Evolutionary conservation across 2,888 invertebrate species (phyloP).

Genomic region (Tetragonula carbonaria): DNA sequence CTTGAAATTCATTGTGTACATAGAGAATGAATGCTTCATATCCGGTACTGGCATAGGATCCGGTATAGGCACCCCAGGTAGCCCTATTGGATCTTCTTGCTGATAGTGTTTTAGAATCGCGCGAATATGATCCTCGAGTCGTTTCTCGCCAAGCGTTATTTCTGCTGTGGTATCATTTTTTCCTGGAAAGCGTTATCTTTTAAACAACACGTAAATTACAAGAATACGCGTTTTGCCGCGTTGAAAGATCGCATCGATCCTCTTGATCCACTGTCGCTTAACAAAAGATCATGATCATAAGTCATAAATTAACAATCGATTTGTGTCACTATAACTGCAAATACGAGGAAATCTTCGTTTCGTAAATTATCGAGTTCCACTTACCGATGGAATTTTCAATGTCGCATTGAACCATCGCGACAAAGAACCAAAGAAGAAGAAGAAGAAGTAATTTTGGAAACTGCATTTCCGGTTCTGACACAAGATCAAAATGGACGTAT

Average conservation of each 20-base stretch:
- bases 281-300: constrained; percentile 14
- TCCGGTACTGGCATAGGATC: constrained; percentile 93
- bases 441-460: constrained; percentile 1
- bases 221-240: background rate
- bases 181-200: constrained; percentile 59
- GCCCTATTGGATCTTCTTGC: constrained; percentile 90
- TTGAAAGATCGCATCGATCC: too few relatives aligned
- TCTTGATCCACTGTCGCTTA: background rate
- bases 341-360: background rate
- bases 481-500: background rate
- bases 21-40: constrained; percentile 89
- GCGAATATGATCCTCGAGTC: constrained; percentile 89
- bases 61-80: constrained; percentile 92
- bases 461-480: constrained; percentile 47
- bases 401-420: constrained; percentile 31
- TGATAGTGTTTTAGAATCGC: constrained; percentile 91
- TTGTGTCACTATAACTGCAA: background rate
- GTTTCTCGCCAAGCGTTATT: constrained; percentile 86
- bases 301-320: constrained; percentile 8
- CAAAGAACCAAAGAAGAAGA: constrained; percentile 29
- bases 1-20: constrained; percentile 89
- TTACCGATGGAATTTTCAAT: constrained; percentile 29
- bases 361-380: background rate
- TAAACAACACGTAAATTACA: background rate
- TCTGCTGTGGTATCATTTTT: constrained; percentile 71